Evolutionary conservation across 2,113 vertebrate species (phyloP), one percentile per base, ranked within the genome.

Genomic region (Brachypodius melanocephalos): DNA sequence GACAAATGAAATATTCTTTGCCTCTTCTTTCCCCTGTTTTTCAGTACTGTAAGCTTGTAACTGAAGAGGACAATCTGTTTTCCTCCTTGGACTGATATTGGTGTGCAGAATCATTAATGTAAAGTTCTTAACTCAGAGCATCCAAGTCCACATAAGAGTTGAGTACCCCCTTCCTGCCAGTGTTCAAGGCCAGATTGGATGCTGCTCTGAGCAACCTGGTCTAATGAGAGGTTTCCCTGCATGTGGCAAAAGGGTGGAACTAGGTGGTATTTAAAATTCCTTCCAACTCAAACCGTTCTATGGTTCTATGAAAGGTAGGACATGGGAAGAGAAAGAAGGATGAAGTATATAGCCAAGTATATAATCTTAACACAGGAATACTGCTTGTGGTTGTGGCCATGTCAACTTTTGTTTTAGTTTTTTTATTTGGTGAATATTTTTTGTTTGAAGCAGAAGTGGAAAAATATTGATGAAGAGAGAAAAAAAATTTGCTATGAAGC

Each of bases 131-230:
- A 57, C 12, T 87, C 36, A n/a, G 3, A 61, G n/a, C 58, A 52
- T 72, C 20, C 7, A 32, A 62, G 38, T 61, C 54, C 10, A 19
- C 22, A 0, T 15, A 32, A 7, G n/a, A 49, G n/a, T 40, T 0
- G 0, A 40, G 40, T 48, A 14, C 12, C 21, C 12, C 21, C 11
- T 55, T 55, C 31, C 34, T 55, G 48, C 12, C 17, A 42, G 48
- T 19, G 42, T 76, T 83, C 21, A 55, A 48, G 55, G 29, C 12
- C 25, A 5, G n/a, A 21, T 3, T 48, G 34, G 31, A 48, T 54
- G 31, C n/a, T n/a, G 21, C 54, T 89, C 22, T 68, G 69, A 48
- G 25, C 31, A 61, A 3, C 9, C 25, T 48, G 42, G 17, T 19
- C 15, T 69, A 24, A 54, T 24, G 31, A 32, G 42, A 43, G 7